Evolutionary conservation across 1,140 invertebrate genomes (phyloP), one percentile per base, ranked within the genome.

Genomic region (Hypothenemus hampei): DNA sequence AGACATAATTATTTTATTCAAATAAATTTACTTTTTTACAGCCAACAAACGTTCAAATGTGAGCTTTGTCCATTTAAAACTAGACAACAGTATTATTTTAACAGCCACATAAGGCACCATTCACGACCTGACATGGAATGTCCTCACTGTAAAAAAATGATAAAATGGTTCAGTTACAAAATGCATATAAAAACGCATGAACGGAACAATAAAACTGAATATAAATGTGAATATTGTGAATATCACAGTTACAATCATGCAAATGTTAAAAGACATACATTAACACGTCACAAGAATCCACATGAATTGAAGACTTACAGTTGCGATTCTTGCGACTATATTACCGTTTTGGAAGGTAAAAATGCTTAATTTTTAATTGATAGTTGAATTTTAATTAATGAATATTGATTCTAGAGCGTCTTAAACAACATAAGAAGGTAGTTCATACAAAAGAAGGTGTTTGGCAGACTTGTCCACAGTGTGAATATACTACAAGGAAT

Each of bases 171-270:
- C 48, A 51, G 48, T 22, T 51, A 37, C 26, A 51, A 43, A 13
- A 51, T 51, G 48, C 48, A 51, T 23, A 20, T 51, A 4, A 51
- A 51, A 19, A 33, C 26, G 5, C 48, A 51, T n/a, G 48, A 51
- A 20, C 13, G 48, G 2, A 51, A 51, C 31, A 26, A 51, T 8
- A 16, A 51, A 18, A 41, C 48, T n/a, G 48, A 51, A 20, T 41
- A 41, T 10, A 51, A 51, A 29, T 51, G 48, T 31, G 23, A 41
- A 7, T 18, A 19, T 19, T 51, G 48, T 16, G 26, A 51, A n/a
- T 51, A 51, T 23, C 6, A 19, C 10, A 51, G 48, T 16, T 51
- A 51, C 20, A 51, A 51, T 51, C 37, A 41, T 24, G 48, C 48
- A 18, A 51, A 51, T 33, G 48, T 51, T 15, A 51, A 40, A 43